A percentile compares a stretch with the other conserved stretches of the same genome.
Conservation (phyloP, 2,888 invertebrate species). For the Dynastes grantii region DNA sequence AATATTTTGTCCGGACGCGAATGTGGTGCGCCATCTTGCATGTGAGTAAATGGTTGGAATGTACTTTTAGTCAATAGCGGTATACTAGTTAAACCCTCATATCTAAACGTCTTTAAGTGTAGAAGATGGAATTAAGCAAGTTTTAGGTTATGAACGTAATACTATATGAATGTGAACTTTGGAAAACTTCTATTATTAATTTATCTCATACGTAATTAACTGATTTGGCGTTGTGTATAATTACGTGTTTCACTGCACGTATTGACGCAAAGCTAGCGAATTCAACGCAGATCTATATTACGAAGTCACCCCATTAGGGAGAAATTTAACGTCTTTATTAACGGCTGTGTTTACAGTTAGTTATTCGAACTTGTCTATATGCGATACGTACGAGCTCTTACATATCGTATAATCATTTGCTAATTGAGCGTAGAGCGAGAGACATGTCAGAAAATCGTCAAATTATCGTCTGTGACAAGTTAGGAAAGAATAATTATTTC, state of each 20-base stretch:
- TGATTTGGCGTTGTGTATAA: background rate
- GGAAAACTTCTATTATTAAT: constrained; percentile 25
- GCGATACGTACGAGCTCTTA: background rate
- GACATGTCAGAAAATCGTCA: constrained; percentile 8
- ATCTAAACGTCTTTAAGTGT: no score
- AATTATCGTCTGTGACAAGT: constrained; percentile 10
- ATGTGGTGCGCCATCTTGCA: no score
- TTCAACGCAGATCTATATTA: constrained; percentile 15
- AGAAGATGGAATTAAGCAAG: no score
- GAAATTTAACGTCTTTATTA: constrained; percentile 33
- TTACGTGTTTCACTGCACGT: constrained; percentile 10
- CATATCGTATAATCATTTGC: background rate
- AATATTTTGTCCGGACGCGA: no score
- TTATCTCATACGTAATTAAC: constrained; percentile 3
- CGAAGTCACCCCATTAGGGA: constrained; percentile 19
- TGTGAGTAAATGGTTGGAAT: no score
- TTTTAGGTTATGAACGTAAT: background rate
- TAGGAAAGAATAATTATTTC: constrained; percentile 1
- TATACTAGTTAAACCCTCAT: no score
- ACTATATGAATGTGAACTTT: background rate
- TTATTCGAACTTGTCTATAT: background rate
- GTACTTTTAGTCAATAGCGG: no score
- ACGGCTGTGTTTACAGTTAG: constrained; percentile 20
- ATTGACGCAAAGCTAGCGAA: constrained; percentile 14
- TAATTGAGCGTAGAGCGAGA: background rate